Evolutionary conservation across 2,888 invertebrate species (phyloP), one percentile per base, ranked within the genome.

Genomic region (Scaptomyza reducta): DNA sequence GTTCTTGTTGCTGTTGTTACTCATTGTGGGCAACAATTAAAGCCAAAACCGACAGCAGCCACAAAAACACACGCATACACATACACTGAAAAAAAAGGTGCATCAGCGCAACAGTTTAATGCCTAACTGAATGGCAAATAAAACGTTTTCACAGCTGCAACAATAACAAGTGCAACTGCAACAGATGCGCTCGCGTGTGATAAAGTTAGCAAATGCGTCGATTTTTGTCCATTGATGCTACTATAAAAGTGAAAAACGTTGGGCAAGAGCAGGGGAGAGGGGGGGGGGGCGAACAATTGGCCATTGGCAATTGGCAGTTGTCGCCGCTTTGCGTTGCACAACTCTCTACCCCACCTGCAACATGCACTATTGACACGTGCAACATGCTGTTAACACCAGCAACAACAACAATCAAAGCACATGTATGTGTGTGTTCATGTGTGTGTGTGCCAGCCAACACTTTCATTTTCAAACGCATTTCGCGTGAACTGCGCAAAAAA

Each of bases 391-490:
- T 86, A 86, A 86, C 79, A 82, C 71, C 77, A 67, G 44, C 77
- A 67, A 42, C 60, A 57, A 47, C 68, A 66, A 55, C 62, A 63
- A 70, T 70, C 58, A 55, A 38, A 70, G 75, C 63, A 46, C 42
- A 41, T 42, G 35, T 42, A 14, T 65, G 62, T 61, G 62, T 63
- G 72, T 61, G 57, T 60, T n/a, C n/a, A n/a, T n/a, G 51, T 42
- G 59, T 27, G n/a, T 50, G 73, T 67, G 69, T 65, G 82, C 61
- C 76, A 76, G 74, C 75, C 75, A 80, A 83, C 89, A 87, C 89
- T 86, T 88, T 89, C 87, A 70, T 77, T 89, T 81, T 89, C 77
- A 74, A 77, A 74, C 77, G 81, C 79, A 89, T 83, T 89, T 83
- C 77, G 75, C 86, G 77, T 83, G 81, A 87, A 87, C 63, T 63